Percentiles rank a stretch among this genome's conserved stretches.
Evolutionary conservation across 2,797 vertebrate species (phyloP).

Genomic region (Anniella stebbinsi): DNA sequence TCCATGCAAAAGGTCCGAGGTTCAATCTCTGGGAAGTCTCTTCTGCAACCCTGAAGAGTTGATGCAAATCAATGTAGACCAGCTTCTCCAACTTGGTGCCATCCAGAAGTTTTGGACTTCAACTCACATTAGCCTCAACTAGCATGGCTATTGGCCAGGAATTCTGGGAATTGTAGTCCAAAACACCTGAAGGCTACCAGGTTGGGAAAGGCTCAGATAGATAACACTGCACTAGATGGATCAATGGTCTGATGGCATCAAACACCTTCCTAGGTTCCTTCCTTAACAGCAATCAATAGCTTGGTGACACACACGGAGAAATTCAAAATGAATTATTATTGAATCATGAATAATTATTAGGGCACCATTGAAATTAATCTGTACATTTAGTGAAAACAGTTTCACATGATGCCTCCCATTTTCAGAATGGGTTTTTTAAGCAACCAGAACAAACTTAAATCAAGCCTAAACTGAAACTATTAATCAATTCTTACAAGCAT

Average conservation of each 20-base stretch:
- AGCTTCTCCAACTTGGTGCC: too few species aligned
- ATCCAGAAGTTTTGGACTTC: too few species aligned
- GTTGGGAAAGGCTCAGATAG: background rate
- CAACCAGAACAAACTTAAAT: background rate
- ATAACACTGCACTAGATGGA: background rate
- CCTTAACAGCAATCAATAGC: background rate
- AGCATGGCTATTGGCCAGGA: too few species aligned
- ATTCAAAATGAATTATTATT: background rate
- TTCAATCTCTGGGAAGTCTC: background rate
- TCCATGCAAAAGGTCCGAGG: background rate
- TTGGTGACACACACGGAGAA: too few species aligned
- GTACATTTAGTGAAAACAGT: background rate
- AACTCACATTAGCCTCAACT: too few species aligned
- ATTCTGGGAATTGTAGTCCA: too few species aligned
- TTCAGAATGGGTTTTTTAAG: background rate
- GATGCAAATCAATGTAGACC: too few species aligned
- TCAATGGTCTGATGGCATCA: background rate
- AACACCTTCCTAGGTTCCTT: background rate
- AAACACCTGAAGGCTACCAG: too few species aligned
- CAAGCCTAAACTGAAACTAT: background rate
- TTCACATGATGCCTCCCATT: background rate
- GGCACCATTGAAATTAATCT: background rate
- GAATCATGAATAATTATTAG: background rate
- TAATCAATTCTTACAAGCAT: background rate
- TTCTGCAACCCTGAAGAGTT: background rate